Base-by-base conservation (phyloP, 2,797 vertebrate genomes). In the Coracias cyanogaster region DNA sequence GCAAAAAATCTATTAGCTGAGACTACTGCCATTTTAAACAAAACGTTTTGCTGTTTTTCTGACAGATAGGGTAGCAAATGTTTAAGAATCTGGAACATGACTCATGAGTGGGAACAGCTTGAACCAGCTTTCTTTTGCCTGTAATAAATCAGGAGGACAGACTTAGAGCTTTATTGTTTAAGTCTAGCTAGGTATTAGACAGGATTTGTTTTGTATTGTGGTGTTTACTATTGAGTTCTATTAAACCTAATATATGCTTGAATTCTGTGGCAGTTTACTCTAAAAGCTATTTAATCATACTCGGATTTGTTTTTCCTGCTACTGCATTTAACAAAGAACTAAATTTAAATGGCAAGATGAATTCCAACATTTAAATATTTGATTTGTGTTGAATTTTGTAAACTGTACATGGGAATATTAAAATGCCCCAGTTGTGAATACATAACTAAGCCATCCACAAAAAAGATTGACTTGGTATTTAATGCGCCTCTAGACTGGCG, bases 21-120 rank as follows among this genome's bases (percentile, higher is more conserved):
- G 92, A 66, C 46, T 76, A 26, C 77, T 94, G 86, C 90, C 79
- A 81, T 93, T 92, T 97, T 84, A 72, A 76, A 94, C 61, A 51
- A 82, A 93, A 66, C 86, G 86, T 92, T 94, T 93, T 94, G 64
- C 83, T 95, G 78, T 62, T 89, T 96, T 93, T 78, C 85, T 96
- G 93, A 93, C 86, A 94, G 88, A 67, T 83, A 95, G 58, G 71
- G 77, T 89, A 92, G 89, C 93, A 96, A 95, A 83, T 88, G 84
- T 86, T 96, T 86, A 91, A 95, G 93, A 96, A 76, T 93, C 81
- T 87, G 79, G 70, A 97, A 90, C 48, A 82, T 95, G 93, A 96
- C 61, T 96, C 93, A 90, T 66, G 29, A 90, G 92, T 85, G 72
- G 74, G 92, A 95, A 89, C 92, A 94, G 79, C 81, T 79, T 18